phyloP scores from a whole-genome alignment of 2,888 invertebrate species.

The Heliconius ismenius region DNA sequence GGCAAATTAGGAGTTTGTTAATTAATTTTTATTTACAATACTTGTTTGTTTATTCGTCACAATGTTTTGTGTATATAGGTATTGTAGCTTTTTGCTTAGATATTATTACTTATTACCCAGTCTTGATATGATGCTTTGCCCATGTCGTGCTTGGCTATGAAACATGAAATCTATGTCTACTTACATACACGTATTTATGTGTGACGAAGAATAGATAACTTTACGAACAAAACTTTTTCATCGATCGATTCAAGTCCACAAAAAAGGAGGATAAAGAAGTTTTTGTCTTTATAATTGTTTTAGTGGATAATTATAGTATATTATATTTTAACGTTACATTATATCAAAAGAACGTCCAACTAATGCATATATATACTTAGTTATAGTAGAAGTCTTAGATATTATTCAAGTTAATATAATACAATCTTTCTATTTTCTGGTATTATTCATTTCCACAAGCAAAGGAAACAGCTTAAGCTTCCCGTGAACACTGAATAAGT shows the following conservation, averaged over 20 bases:
- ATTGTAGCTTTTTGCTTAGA: neutral
- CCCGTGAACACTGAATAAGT: neutral
- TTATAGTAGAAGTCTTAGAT: no score
- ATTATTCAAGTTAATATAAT: neutral
- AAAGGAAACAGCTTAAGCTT: neutral
- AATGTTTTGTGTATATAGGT: neutral
- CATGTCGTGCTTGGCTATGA: no score
- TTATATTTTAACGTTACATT: no score
- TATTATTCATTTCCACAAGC: neutral
- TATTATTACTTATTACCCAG: neutral
- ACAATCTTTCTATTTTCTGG: neutral
- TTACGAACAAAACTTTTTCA: no score
- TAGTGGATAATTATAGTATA: no score
- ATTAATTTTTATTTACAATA: slow-evolving; percentile 63
- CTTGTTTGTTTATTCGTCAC: slow-evolving; percentile 27
- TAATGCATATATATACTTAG: neutral
- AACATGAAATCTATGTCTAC: no score
- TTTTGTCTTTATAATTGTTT: no score
- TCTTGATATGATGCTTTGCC: no score
- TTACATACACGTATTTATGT: no score
- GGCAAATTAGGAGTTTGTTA: slow-evolving; percentile 72
- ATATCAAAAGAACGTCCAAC: neutral
- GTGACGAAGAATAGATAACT: no score
- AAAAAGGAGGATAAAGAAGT: no score
- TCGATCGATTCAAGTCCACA: no score